Base-by-base conservation (phyloP, 64 coral and sea anemone species). In the Actinia tenebrosa region DNA sequence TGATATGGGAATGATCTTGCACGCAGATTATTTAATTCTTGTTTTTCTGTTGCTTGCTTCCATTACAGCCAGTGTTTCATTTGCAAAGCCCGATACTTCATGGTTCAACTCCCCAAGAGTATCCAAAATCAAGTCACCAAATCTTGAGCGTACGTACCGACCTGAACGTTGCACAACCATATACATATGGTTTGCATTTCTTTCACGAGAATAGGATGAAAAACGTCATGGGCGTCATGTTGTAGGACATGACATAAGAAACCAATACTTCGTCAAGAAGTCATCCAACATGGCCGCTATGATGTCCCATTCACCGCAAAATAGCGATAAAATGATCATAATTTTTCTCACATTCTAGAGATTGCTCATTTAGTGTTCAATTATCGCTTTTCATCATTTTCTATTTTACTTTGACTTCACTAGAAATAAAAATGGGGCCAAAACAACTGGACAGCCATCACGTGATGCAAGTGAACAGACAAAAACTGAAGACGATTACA, bases 401-500 rank as follows among this genome's bases (percentile, higher is more conserved):
- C 22, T 69, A 5, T 69, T 20, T 9, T 26, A n/a, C 64, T 61
- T 16, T 61, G 60, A 2, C 22, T 69, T 23, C 30, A 37, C 8
- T 25, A 69, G 64, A 69, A 69, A 69, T 69, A 69, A 23, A 69
- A 69, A 23, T 23, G 7, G 64, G 23, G 64, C 22, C 64, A 5
- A 20, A 20, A 25, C 64, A 69, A 20, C 64, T 22, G 19, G 64
- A 69, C 64, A 22, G n/a, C 22, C 64, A 23, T 69, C 15, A 19
- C 60, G 64, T 69, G 64, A 69, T 69, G 22, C 64, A 69, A 69
- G 20, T 23, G n/a, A 69, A 22, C 64, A 22, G 64, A 27, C 64
- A 69, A 69, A 69, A 69, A n/a, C 64, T 69, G 18, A 69, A 69
- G n/a, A 69, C 64, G 19, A 69, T 69, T n/a, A 69, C 64, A 69